phyloP scores from a whole-genome alignment of 2,888 invertebrate genomes.

The Alviniconcha strummeri region DNA sequence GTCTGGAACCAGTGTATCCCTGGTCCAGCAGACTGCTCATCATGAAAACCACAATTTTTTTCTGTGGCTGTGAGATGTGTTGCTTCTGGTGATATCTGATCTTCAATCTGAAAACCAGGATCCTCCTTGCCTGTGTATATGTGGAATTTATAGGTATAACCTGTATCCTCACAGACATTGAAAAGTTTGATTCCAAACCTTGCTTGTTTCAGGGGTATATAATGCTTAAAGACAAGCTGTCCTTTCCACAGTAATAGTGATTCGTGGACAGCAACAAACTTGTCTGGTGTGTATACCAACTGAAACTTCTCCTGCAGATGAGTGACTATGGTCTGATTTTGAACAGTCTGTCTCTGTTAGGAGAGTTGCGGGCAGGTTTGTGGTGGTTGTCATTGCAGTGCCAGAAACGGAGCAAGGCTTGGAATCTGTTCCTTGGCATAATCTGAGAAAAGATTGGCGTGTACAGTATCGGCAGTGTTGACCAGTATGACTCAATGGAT shows the following conservation, averaged over 20 bases:
- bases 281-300: conserved; percentile 1
- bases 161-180: neutral
- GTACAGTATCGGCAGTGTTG: neutral
- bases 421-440: neutral
- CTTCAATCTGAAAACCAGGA: neutral
- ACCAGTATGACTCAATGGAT: neutral
- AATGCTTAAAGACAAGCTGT: neutral
- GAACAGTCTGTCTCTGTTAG: conserved; percentile 5
- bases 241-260: neutral
- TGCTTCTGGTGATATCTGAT: neutral
- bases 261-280: neutral
- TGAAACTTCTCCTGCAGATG: conserved; percentile 5
- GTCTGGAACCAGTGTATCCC: neutral
- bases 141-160: neutral
- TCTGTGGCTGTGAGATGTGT: neutral
- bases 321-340: neutral
- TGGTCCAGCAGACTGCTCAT: neutral
- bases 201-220: neutral
- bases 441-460: neutral
- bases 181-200: neutral
- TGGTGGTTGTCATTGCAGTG: neutral
- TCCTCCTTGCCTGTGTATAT: neutral
- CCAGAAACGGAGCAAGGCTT: neutral
- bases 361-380: neutral
- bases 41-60: neutral